Evolutionary conservation across 2,797 vertebrate genomes (phyloP), one percentile per base, ranked within the genome.

Genomic region (Bovichtus diacanthus): DNA sequence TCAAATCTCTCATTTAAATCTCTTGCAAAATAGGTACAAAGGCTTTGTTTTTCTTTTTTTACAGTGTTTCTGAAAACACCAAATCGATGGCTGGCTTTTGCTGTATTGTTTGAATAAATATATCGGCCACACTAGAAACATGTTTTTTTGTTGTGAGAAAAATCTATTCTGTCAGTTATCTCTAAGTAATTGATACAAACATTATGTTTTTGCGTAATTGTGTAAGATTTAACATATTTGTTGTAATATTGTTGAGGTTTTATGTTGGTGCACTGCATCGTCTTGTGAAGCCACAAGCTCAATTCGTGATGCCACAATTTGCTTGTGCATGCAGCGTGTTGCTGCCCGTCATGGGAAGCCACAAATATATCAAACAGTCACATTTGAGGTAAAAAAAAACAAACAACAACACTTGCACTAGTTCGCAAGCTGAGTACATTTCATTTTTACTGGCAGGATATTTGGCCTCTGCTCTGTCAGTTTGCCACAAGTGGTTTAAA

Each of bases 1-100:
- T 80, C 67, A 54, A 51, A 64, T 62, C 72, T 71, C 38, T 61
- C 47, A 58, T 51, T 56, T 9, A 13, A 58, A 58, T 23, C 34
- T 66, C 4, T 21, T 43, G 0, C 51, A 60, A 43, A 68, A 68
- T 34, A 49, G 18, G 31, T 9, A 38, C 58, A 21, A 43, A 51
- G 39, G 27, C 25, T 36, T 66, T n/a, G n/a, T n/a, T n/a, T n/a
- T n/a, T n/a, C 31, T 34, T 8, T 34, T 34, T 34, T 6, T 34
- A 34, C 31, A 34, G 21, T 31, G 49, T 27, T 55, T 58, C 41
- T 46, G 25, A 72, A 54, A 16, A 61, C 65, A 65, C 54, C 31
- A 27, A 13, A 39, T 2, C 41, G 25, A 43, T 15, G 27, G 2
- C 4, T n/a, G n/a, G n/a, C n/a, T n/a, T 31, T 53, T 43, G 21